A percentile compares a stretch with the other conserved stretches of the same genome.
Evolutionary conservation across 1,140 invertebrate species (phyloP).

Genomic region (Drosophila ironensis): DNA sequence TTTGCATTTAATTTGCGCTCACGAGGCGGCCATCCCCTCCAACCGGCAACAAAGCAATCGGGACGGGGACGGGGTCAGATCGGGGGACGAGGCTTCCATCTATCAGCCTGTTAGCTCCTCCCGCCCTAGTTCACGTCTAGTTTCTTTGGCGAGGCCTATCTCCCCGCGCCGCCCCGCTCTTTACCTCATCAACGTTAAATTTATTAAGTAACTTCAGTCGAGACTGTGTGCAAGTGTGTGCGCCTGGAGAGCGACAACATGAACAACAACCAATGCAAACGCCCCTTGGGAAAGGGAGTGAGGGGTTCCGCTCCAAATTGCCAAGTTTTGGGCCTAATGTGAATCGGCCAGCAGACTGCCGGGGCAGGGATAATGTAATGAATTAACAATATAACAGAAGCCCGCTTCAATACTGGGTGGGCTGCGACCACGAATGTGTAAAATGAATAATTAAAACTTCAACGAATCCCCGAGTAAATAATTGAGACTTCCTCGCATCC

Average conservation of each 20-base stretch:
- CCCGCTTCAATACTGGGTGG: conserved; percentile 22
- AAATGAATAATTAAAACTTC: conserved; percentile 23
- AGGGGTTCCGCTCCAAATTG: conserved; percentile 45
- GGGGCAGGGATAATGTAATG: conserved; percentile 2
- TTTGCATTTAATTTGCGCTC: conserved; percentile 80
- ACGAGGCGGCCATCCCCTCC: conserved; percentile 32
- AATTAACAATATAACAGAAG: conserved; percentile 50
- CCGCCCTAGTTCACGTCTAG: too few relatives aligned
- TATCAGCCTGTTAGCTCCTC: conserved; percentile 16
- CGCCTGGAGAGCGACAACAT: conserved; percentile 12
- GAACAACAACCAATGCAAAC: conserved; percentile 29
- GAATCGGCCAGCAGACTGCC: neutral
- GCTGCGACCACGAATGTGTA: neutral
- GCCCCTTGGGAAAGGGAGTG: conserved; percentile 25
- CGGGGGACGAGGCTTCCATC: conserved; percentile 27
- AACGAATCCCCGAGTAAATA: neutral
- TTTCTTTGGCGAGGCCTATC: conserved; percentile 22
- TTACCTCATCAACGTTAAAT: conserved; percentile 40
- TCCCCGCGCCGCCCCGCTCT: neutral
- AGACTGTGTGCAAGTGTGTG: conserved; percentile 2
- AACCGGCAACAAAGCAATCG: conserved; percentile 23
- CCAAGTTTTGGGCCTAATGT: conserved; percentile 28
- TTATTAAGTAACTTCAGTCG: conserved; percentile 51
- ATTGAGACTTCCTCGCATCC: conserved; percentile 1
- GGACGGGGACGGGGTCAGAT: conserved; percentile 17